A percentile compares a stretch with the other conserved stretches of the same genome.
Conservation (phyloP, 2,797 vertebrate species). For the Sebastes ruberrimus region DNA sequence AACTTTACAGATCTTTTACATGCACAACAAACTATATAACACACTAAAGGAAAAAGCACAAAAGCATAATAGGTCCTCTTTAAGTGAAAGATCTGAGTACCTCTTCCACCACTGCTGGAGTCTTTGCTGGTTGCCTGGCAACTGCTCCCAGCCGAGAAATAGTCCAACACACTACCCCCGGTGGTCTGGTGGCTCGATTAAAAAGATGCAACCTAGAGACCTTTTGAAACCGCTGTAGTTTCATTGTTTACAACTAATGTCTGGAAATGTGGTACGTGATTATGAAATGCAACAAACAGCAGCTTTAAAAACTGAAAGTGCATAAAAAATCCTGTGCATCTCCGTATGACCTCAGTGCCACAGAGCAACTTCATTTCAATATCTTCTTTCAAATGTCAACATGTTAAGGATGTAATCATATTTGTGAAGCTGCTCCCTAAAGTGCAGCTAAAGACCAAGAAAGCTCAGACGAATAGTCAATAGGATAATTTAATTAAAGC, state of each 20-base stretch:
- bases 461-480: not conserved
- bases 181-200: not conserved
- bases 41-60: no score
- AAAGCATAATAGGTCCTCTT: no score
- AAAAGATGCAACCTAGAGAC: not conserved
- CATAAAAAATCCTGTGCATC: not conserved
- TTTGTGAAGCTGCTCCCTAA: not conserved
- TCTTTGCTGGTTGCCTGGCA: not conserved
- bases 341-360: not conserved
- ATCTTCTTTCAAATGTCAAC: conserved; percentile 39
- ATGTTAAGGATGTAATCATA: not conserved
- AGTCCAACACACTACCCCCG: not conserved
- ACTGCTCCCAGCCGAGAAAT: not conserved
- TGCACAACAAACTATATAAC: no score
- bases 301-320: not conserved
- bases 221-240: not conserved
- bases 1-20: no score
- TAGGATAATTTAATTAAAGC: conserved; percentile 15
- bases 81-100: not conserved
- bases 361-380: not conserved
- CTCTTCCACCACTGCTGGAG: not conserved
- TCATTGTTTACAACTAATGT: not conserved
- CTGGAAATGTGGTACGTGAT: not conserved
- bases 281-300: not conserved
- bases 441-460: conserved; percentile 31